Evolutionary conservation across 2,113 vertebrate species (phyloP).

Genomic region (Mustelus asterias): DNA sequence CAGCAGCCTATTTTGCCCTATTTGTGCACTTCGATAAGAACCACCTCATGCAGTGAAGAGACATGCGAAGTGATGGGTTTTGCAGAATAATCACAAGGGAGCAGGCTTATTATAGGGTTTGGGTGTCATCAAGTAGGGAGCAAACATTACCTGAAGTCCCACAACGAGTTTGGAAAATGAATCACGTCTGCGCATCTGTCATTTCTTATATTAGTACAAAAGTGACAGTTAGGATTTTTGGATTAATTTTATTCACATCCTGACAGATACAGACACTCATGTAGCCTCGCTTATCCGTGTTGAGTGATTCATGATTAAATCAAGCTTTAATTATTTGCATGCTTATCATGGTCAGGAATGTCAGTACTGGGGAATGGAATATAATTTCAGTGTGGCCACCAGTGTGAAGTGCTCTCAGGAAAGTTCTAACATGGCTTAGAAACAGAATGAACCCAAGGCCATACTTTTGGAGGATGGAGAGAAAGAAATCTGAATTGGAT

Average conservation of each 20-base stretch:
- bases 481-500: not conserved
- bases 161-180: not conserved
- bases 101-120: not conserved
- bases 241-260: not conserved
- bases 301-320: not conserved
- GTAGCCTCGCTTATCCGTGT: not conserved
- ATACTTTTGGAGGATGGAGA: not conserved
- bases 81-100: not conserved
- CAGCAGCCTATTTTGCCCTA: not conserved
- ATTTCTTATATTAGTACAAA: not conserved
- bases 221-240: not conserved
- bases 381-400: not conserved
- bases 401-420: not conserved
- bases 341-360: not conserved
- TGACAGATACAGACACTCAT: not conserved
- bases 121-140: not conserved
- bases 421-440: not conserved
- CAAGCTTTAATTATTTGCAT: not conserved
- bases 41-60: not conserved
- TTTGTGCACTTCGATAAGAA: not conserved
- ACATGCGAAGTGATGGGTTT: not conserved
- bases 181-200: not conserved
- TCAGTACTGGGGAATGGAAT: not conserved
- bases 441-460: not conserved
- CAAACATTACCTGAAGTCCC: not conserved